Evolutionary conservation across 2,797 vertebrate genomes (phyloP).

Genomic region (Alouatta caraya): DNA sequence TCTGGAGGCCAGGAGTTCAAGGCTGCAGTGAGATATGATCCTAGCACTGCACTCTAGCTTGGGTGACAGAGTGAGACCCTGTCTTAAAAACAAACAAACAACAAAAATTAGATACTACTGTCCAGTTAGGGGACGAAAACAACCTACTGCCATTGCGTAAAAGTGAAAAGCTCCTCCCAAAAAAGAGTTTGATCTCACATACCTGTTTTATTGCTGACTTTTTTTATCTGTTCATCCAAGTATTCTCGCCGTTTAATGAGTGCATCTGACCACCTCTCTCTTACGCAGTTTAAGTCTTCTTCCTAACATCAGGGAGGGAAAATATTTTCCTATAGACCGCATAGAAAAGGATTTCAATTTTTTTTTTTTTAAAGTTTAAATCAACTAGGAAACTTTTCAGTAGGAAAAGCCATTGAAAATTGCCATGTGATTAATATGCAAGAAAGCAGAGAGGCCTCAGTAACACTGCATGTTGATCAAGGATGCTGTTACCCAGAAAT

Average conservation of each 20-base stretch:
- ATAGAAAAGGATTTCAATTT: neutral
- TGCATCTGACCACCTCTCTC: conserved; percentile 97
- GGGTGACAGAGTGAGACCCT: neutral
- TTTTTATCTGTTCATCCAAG: conserved; percentile 97
- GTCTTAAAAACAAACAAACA: neutral
- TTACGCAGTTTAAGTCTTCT: conserved; percentile 96
- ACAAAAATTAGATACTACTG: neutral
- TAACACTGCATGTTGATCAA: conserved; percentile 70
- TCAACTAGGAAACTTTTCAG: conserved; percentile 57
- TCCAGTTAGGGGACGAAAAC: neutral
- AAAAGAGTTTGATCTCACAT: conserved; percentile 37
- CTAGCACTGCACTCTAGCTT: neutral
- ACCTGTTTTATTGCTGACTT: conserved; percentile 97
- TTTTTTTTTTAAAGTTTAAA: neutral
- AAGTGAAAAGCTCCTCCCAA: neutral
- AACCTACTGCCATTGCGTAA: neutral
- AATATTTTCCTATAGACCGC: neutral
- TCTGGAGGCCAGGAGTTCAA: neutral
- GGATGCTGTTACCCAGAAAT: conserved; percentile 62
- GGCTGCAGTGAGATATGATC: neutral
- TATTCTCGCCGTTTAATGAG: conserved; percentile 96
- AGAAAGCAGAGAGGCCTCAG: conserved; percentile 62
- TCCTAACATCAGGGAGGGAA: conserved; percentile 85
- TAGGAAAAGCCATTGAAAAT: conserved; percentile 72
- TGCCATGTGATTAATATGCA: conserved; percentile 66